Base-by-base conservation (phyloP, 2,888 invertebrate species). In the Coecobrya sp. region DNA sequence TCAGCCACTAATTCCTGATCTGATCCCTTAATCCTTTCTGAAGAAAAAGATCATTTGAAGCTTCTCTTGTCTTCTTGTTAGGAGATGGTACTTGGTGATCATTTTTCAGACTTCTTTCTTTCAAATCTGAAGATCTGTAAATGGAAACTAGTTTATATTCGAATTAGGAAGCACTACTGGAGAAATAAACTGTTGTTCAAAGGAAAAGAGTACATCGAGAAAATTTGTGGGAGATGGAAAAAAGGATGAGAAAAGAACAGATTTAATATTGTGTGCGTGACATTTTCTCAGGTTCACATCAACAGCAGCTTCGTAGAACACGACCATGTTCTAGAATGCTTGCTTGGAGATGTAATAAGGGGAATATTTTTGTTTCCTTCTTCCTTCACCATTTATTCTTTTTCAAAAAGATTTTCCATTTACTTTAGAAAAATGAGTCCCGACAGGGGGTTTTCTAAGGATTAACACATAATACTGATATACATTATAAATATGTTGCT, bases 371-470 rank as follows among this genome's bases (percentile, higher is more conserved):
- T 73, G 70, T 88, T 89, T 73, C 84, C 70, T 68, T 73, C 27
- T 73, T 59, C 59, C 49, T 89, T 25, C 84, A 91, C 86, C 79
- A 91, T 91, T 91, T 91, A 91, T 91, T 86, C 91, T 70, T 70
- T 68, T 91, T 91, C 30, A 62, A 55, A 76, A 79, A 86, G 52
- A 79, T 91, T 86, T 86, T 86, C 91, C 91, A 86, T 81, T 91
- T 86, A 65, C 68, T 45, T 45, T 86, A 27, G 91, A 91, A 91
- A 91, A 91, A 91, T 91, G 91, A 91, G 91, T 79, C 86, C 79
- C 91, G 91, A 91, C 91, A 91, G 91, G 91, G 91, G 91, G 91
- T 84, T 91, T 91, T 86, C 91, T 79, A 62, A 86, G 91, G 86
- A 91, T 91, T 86, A 86, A 91, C 91, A 86, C 81, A n/a, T n/a